phyloP scores from a whole-genome alignment of 2,113 vertebrate species.

The Pterocles burchelli region DNA sequence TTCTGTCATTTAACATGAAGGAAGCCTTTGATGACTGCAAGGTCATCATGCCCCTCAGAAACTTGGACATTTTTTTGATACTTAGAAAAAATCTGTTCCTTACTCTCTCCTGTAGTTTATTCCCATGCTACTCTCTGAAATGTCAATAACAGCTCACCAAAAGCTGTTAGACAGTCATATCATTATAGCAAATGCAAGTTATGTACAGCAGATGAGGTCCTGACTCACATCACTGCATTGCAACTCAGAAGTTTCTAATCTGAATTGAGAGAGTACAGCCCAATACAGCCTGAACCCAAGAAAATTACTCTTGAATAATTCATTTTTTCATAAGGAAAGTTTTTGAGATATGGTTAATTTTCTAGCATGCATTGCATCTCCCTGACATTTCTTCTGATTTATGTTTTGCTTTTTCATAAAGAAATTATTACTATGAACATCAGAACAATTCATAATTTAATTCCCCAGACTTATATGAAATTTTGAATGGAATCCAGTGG shows the following conservation, averaged over 20 bases:
- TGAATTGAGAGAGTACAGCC: not conserved
- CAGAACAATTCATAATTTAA: not conserved
- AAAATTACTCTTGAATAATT: slow-evolving; percentile 46
- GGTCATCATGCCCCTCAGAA: not conserved
- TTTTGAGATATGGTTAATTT: not conserved
- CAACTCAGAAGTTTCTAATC: not conserved
- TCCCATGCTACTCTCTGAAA: not conserved
- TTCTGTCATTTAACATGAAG: not conserved
- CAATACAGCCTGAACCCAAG: not conserved
- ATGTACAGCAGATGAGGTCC: not conserved
- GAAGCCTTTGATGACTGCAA: not conserved
- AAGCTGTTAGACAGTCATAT: not conserved
- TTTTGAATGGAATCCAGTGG: not conserved
- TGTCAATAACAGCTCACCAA: not conserved
- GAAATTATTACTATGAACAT: not conserved
- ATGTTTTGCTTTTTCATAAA: not conserved
- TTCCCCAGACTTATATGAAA: not conserved
- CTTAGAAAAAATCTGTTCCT: not conserved
- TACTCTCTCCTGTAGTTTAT: not conserved
- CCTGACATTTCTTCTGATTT: not conserved
- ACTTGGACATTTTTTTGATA: not conserved
- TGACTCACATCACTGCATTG: not conserved
- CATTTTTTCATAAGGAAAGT: slow-evolving; percentile 32
- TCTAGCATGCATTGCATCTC: not conserved
- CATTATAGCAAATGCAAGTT: not conserved